These are phyloP conservation scores for Danio choprae DNA, from an alignment of 2,797 vertebrate species.

Conservation along the genomic window DNA sequence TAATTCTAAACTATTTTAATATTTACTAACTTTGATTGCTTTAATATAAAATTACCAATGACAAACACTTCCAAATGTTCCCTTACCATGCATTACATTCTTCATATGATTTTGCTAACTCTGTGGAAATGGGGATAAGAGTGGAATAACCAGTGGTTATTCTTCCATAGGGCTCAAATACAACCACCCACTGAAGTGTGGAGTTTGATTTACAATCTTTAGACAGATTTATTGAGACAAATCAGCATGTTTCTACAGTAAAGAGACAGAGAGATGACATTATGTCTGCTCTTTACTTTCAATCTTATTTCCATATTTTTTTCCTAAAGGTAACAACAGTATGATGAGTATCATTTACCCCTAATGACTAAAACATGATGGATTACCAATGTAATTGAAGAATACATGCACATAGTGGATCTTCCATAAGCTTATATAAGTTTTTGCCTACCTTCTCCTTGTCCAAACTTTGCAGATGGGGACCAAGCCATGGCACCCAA, in stretches of 20 bases:
- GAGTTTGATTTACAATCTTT: constrained; percentile 21
- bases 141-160: not conserved
- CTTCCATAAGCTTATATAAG: constrained; percentile 55
- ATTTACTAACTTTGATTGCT: not conserved
- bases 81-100: not conserved
- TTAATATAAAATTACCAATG: not conserved
- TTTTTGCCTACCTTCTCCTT: constrained; percentile 87
- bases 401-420: constrained; percentile 51
- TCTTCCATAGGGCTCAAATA: constrained; percentile 4
- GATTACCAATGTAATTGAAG: constrained; percentile 55
- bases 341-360: constrained; percentile 56
- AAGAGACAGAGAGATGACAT: constrained; percentile 58
- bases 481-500: constrained; percentile 86
- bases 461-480: constrained; percentile 88
- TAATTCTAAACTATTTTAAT: too few relatives aligned
- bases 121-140: constrained; percentile 5
- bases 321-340: constrained; percentile 14
- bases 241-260: constrained; percentile 24
- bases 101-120: not conserved
- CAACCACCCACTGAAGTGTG: constrained; percentile 28
- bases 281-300: constrained; percentile 60
- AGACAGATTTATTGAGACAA: constrained; percentile 20
- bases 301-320: constrained; percentile 59
- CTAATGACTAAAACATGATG: constrained; percentile 66
- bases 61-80: not conserved